Evolutionary conservation across 2,113 vertebrate genomes (phyloP), one percentile per base, ranked within the genome.

Genomic region (Chloropsis cyanopogon): DNA sequence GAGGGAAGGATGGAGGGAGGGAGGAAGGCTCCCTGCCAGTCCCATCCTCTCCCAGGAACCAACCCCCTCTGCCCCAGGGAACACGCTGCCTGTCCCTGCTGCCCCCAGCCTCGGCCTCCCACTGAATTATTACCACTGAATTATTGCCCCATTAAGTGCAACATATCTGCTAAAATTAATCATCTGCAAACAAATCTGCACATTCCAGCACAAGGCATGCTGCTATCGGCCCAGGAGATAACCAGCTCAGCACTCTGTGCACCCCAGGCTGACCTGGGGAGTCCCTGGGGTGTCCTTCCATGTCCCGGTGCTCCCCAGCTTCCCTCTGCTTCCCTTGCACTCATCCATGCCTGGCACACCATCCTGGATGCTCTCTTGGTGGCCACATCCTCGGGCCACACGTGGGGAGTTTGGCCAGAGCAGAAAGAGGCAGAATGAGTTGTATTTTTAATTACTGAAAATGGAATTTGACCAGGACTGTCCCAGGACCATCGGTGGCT

Each of bases 101-200:
- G 69, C 28, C 68, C 16, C n/a, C 29, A 13, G 57, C 61, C 84
- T 42, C 3, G 0, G 49, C 44, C 26, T 18, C 61, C 56, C 42
- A 12, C 49, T 42, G 12, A 35, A 21, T 20, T 61, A 47, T 80
- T 57, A 31, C 35, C 85, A 4, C 69, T 71, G 68, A 91, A 57
- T 92, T 95, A 96, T 88, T 93, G 53, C 82, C 82, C 78, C 86
- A 46, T 84, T 86, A 88, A 92, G 78, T 23, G 59, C 78, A 37
- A 88, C 63, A 6, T 52, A 92, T 65, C 82, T 65, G 61, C 86
- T 92, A 76, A 95, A 96, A 97, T 94, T 92, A 93, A 96, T 95
- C 78, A 84, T 37, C 44, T 57, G 73, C 66, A 96, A 96, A 93
- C 72, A 92, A 92, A 84, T 85, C 47, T 35, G 5, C 70, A 20